phyloP scores from a whole-genome alignment of 2,888 invertebrate species.

The Polymixis flavicincta region DNA sequence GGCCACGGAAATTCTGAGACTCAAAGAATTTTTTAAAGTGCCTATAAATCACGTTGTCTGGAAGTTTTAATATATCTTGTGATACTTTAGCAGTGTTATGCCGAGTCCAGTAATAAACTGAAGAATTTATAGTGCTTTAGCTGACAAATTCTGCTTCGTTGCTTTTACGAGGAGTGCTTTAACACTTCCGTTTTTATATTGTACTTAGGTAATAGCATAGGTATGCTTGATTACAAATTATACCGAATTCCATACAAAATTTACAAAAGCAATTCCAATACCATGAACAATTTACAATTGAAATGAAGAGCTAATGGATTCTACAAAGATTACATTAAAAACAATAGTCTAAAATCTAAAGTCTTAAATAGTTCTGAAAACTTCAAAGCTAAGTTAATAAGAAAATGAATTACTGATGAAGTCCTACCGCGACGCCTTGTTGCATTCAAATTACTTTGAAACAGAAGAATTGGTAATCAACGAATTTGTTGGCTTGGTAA shows the following conservation, averaged over 20 bases:
- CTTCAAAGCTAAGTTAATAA: conserved; percentile 15
- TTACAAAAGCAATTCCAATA: not conserved
- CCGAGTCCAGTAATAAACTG: conserved; percentile 51
- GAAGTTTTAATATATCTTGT: conserved; percentile 27
- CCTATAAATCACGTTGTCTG: conserved; percentile 12
- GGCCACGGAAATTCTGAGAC: conserved; percentile 20
- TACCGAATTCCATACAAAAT: not conserved
- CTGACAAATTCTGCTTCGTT: conserved; percentile 42
- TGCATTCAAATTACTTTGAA: conserved; percentile 50
- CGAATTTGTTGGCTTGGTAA: conserved; percentile 39
- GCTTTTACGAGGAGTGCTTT: conserved; percentile 40
- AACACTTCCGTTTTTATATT: conserved; percentile 28
- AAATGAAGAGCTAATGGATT: not conserved
- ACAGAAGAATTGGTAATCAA: conserved; percentile 46
- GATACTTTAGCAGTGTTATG: conserved; percentile 34
- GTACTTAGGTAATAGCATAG: conserved; percentile 1
- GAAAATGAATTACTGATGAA: conserved; percentile 36
- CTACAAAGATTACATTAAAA: conserved; percentile 3
- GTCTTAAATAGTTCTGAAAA: conserved; percentile 28
- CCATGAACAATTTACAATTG: not conserved
- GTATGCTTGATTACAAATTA: not conserved
- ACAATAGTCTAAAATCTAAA: not conserved
- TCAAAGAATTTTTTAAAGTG: conserved; percentile 30
- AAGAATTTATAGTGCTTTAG: conserved; percentile 45
- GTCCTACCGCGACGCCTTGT: conserved; percentile 23